phyloP scores from a whole-genome alignment of 2,113 vertebrate species.

The Himantopus leucocephalus region DNA sequence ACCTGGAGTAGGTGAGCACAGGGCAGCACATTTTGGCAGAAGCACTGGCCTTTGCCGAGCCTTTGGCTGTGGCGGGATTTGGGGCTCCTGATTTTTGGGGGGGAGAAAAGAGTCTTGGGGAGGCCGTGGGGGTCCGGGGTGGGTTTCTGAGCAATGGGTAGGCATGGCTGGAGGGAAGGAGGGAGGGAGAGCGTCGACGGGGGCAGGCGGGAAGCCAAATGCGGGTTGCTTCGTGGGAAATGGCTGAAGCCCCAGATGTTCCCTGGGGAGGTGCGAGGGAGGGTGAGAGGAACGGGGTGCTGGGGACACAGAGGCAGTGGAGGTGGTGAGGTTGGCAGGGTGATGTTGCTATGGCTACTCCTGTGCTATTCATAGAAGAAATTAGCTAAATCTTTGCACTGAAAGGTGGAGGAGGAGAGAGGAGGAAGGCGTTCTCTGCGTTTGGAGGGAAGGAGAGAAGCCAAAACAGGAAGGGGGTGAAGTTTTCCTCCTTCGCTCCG shows the following conservation, averaged over 20 bases:
- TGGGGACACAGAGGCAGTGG: slow-evolving; percentile 52
- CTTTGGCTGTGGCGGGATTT: not conserved
- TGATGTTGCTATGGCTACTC: slow-evolving; percentile 76
- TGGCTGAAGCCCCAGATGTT: slow-evolving; percentile 51
- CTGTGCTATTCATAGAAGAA: slow-evolving; percentile 68
- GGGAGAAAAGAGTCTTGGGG: not conserved
- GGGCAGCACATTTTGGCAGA: not conserved
- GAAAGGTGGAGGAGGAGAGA: slow-evolving; percentile 68
- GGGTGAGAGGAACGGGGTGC: slow-evolving; percentile 57
- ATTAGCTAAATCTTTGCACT: slow-evolving; percentile 72
- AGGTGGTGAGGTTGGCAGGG: slow-evolving; percentile 74
- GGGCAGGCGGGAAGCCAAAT: not conserved
- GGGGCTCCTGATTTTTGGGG: not conserved
- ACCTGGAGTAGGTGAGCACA: not conserved
- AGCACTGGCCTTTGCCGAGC: not conserved
- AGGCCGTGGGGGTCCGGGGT: accelerated
- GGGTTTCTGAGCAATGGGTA: not conserved
- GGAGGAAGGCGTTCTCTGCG: slow-evolving; percentile 23
- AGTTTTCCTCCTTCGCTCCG: slow-evolving; percentile 7
- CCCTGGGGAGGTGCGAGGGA: slow-evolving; percentile 40
- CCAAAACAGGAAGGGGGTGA: slow-evolving; percentile 47
- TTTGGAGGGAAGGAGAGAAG: slow-evolving; percentile 48
- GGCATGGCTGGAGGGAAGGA: not conserved
- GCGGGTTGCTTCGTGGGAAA: not conserved
- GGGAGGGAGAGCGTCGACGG: not conserved